Conservation (phyloP, 1,140 invertebrate species). For the Chelonus insularis region DNA sequence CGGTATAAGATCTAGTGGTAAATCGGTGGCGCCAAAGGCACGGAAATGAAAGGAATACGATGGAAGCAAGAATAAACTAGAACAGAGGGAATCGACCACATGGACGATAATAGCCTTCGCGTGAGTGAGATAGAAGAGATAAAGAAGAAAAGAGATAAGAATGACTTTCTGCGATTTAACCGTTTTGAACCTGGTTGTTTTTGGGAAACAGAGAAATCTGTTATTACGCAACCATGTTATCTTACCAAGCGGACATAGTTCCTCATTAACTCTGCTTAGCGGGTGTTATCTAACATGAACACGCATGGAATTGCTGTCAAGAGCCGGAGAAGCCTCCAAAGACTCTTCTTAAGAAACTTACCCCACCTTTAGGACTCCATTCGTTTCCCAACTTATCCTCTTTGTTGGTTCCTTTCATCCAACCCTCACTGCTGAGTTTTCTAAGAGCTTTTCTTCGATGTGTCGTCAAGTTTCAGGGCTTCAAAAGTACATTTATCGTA, state of each 20-base stretch:
- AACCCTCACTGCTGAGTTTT: conserved; percentile 35
- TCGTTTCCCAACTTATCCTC: conserved; percentile 19
- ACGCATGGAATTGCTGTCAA: conserved; percentile 38
- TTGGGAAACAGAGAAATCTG: neutral
- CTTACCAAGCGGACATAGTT: conserved; percentile 22
- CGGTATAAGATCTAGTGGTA: neutral
- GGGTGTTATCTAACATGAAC: conserved; percentile 39
- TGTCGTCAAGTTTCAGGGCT: conserved; percentile 15
- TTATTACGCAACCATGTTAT: conserved; percentile 17
- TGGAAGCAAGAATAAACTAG: neutral
- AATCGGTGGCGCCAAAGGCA: conserved; percentile 4
- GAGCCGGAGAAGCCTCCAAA: neutral
- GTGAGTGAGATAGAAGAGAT: conserved; percentile 16
- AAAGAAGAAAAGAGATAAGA: conserved; percentile 22
- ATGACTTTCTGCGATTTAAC: conserved; percentile 27
- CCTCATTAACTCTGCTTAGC: conserved; percentile 42
- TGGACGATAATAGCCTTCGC: neutral
- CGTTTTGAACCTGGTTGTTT: neutral
- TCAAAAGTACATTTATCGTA: conserved; percentile 17
- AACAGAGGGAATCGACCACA: neutral
- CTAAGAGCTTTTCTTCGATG: conserved; percentile 26
- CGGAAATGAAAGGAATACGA: conserved; percentile 1
- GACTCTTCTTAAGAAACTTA: conserved; percentile 20
- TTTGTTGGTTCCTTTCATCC: neutral
- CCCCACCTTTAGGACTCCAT: conserved; percentile 28